phyloP scores from a whole-genome alignment of 2,888 invertebrate genomes.

The Leptodirus hochenwartii region DNA sequence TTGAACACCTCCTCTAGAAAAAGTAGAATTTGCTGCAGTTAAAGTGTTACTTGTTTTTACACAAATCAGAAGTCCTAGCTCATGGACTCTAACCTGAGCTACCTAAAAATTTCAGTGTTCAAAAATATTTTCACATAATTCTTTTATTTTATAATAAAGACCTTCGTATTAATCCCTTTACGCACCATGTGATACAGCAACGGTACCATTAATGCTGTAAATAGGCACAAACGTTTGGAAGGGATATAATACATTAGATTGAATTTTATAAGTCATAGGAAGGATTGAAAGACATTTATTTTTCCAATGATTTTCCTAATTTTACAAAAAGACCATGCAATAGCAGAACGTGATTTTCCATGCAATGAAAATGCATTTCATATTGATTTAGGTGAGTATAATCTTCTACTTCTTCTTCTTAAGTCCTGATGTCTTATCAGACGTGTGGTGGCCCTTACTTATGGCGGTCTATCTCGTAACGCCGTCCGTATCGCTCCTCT shows the following conservation, averaged over 20 bases:
- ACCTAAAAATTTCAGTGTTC: too few relatives aligned
- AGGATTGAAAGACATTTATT: constrained; percentile 47
- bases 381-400: too few relatives aligned
- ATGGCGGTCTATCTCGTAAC: too few relatives aligned
- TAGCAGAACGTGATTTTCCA: too few relatives aligned
- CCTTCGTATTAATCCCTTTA: constrained; percentile 61
- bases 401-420: too few relatives aligned
- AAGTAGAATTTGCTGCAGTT: constrained; percentile 20
- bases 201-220: constrained; percentile 45
- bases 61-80: constrained; percentile 23
- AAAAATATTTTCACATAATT: background rate
- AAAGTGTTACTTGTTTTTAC: constrained; percentile 22
- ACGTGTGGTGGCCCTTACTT: too few relatives aligned
- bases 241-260: too few relatives aligned
- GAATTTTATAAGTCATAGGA: too few relatives aligned
- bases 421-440: too few relatives aligned
- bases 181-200: constrained; percentile 53
- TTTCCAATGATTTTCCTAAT: constrained; percentile 52
- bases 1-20: constrained; percentile 23
- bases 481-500: too few relatives aligned
- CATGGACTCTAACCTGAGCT: constrained; percentile 24
- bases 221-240: constrained; percentile 40
- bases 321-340: too few relatives aligned
- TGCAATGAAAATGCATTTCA: too few relatives aligned
- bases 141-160: constrained; percentile 11